Evolutionary conservation across 2,888 invertebrate genomes (phyloP).

Genomic region (Apotomis betuletana): DNA sequence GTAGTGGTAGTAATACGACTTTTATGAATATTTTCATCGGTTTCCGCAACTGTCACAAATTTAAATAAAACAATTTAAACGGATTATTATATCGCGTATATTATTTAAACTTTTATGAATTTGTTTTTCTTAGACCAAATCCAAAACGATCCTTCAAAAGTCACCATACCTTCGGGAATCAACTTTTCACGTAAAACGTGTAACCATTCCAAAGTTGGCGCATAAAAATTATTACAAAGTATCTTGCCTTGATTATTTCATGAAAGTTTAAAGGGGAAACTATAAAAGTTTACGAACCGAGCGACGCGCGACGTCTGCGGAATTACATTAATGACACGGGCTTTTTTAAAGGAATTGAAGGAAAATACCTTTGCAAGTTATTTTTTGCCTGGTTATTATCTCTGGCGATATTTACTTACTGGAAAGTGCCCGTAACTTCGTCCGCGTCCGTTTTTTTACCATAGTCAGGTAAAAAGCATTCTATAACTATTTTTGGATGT

Average conservation of each 20-base stretch:
- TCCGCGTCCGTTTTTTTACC: no score
- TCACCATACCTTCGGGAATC: constrained; percentile 29
- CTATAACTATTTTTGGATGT: no score
- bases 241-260: constrained; percentile 68
- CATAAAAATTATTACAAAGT: constrained; percentile 70
- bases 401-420: no score
- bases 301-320: constrained; percentile 56
- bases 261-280: constrained; percentile 70
- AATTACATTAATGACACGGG: constrained; percentile 64
- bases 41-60: no score
- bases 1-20: no score
- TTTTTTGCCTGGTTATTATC: neutral
- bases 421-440: no score
- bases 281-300: constrained; percentile 70
- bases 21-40: no score
- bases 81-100: no score
- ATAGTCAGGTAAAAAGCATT: no score
- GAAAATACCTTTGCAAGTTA: constrained; percentile 4
- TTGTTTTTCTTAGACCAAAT: constrained; percentile 14
- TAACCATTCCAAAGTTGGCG: constrained; percentile 55
- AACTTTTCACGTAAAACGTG: constrained; percentile 51
- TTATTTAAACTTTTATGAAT: no score
- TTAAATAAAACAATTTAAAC: no score
- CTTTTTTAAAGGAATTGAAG: constrained; percentile 41
- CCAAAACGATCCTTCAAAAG: constrained; percentile 30